phyloP scores from a whole-genome alignment of 2,888 invertebrate species.

The Cephus pulcher region DNA sequence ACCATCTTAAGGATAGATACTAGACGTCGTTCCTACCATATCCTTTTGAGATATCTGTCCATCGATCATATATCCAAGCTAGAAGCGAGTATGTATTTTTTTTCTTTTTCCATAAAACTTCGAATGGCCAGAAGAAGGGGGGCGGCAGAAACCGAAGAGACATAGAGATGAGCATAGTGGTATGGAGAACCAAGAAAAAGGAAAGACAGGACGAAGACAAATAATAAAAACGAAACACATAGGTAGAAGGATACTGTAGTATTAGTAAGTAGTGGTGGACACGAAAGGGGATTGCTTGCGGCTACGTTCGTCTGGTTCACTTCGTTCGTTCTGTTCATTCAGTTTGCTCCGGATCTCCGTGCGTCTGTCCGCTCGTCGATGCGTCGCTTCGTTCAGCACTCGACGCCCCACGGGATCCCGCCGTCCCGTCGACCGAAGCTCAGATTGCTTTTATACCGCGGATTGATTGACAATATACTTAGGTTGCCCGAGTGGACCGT shows the following conservation, averaged over 20 bases:
- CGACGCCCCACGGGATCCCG: constrained; percentile 58
- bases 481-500: constrained; percentile 59
- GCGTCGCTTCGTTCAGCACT: constrained; percentile 30
- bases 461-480: constrained; percentile 67
- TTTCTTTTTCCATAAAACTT: not conserved
- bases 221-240: not conserved
- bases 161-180: not conserved
- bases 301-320: constrained; percentile 21
- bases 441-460: constrained; percentile 65
- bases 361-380: constrained; percentile 2
- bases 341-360: constrained; percentile 12
- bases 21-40: constrained; percentile 14
- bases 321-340: constrained; percentile 8
- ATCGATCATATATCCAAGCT: constrained; percentile 26
- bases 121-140: not conserved
- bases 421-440: constrained; percentile 61
- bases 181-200: not conserved
- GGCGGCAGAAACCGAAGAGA: not conserved
- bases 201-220: not conserved
- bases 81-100: not conserved
- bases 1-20: constrained; percentile 31
- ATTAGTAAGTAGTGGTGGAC: not conserved
- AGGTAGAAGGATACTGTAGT: not conserved
- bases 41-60: constrained; percentile 32
- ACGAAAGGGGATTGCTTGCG: constrained; percentile 27